Conservation (phyloP, 2,888 invertebrate genomes). For the Beris morrisii region DNA sequence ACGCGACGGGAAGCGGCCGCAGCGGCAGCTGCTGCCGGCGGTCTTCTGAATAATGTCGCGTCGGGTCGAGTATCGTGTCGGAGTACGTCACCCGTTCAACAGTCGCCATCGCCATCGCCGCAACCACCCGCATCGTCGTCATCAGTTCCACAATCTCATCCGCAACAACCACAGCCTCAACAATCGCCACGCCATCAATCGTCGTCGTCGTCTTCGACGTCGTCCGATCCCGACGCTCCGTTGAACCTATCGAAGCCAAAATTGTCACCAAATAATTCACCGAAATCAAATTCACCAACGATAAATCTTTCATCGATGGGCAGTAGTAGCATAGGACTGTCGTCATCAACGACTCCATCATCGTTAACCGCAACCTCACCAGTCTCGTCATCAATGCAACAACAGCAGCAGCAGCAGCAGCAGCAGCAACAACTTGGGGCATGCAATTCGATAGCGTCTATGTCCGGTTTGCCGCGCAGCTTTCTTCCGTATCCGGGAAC, state of each 20-base stretch:
- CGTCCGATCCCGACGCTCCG: conserved; percentile 76
- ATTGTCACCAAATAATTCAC: conserved; percentile 61
- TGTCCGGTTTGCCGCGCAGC: conserved; percentile 44
- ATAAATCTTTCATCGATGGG: conserved; percentile 38
- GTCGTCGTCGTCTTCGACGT: conserved; percentile 51
- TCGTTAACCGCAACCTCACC: conserved; percentile 29
- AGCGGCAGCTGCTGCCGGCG: conserved; percentile 44
- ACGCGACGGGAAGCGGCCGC: conserved; percentile 44
- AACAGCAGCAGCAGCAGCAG: conserved; percentile 4
- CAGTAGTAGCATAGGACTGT: conserved; percentile 37
- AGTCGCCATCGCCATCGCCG: conserved; percentile 51
- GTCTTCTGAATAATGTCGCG: background rate
- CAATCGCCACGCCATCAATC: conserved; percentile 47
- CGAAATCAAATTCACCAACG: conserved; percentile 53
- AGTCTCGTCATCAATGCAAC: conserved; percentile 26
- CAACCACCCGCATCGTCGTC: conserved; percentile 37
- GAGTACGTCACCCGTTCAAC: conserved; percentile 43
- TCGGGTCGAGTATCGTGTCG: conserved; percentile 49
- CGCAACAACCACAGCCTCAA: conserved; percentile 13
- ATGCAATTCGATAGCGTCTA: conserved; percentile 42
- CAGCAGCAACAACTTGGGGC: conserved; percentile 38
- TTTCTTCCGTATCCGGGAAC: conserved; percentile 51
- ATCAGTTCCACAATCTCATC: background rate
- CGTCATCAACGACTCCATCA: conserved; percentile 41
- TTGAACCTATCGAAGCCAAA: conserved; percentile 89